Percentiles rank a stretch among this genome's conserved stretches.
phyloP scores from a whole-genome alignment of 2,797 vertebrate genomes.

The Chaetodon trifasciatus region DNA sequence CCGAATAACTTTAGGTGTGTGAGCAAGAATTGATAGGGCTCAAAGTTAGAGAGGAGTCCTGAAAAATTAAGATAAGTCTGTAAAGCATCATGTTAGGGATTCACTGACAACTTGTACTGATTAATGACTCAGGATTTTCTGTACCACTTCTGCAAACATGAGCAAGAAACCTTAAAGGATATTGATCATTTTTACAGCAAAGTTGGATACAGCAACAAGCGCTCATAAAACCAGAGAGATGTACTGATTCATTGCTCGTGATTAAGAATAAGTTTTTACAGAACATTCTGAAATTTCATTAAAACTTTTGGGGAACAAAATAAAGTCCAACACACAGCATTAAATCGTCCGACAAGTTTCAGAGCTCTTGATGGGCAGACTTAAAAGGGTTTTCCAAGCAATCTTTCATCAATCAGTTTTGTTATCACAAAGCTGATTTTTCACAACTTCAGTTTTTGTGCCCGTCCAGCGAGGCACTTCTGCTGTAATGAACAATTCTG shows the following conservation, averaged over 20 bases:
- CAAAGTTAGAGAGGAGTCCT: conserved; percentile 66
- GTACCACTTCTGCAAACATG: background rate
- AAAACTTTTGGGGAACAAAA: conserved; percentile 20
- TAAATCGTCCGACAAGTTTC: background rate
- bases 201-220: background rate
- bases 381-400: conserved; percentile 2
- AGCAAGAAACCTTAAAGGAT: background rate
- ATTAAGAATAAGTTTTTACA: background rate
- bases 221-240: background rate
- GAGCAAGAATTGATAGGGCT: conserved; percentile 67
- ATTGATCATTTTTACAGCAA: background rate
- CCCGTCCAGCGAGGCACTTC: background rate
- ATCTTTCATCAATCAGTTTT: conserved; percentile 18
- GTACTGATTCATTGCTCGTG: background rate
- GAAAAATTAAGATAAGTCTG: conserved; percentile 55
- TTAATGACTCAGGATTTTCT: conserved; percentile 38
- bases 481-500: conserved; percentile 22
- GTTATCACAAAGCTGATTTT: conserved; percentile 10
- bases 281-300: background rate
- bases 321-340: background rate
- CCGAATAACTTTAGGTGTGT: conserved; percentile 68
- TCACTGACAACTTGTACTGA: conserved; percentile 17
- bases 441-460: background rate
- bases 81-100: conserved; percentile 36
- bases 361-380: background rate